phyloP scores from a whole-genome alignment of 2,113 vertebrate genomes.

The Lasiurus borealis region DNA sequence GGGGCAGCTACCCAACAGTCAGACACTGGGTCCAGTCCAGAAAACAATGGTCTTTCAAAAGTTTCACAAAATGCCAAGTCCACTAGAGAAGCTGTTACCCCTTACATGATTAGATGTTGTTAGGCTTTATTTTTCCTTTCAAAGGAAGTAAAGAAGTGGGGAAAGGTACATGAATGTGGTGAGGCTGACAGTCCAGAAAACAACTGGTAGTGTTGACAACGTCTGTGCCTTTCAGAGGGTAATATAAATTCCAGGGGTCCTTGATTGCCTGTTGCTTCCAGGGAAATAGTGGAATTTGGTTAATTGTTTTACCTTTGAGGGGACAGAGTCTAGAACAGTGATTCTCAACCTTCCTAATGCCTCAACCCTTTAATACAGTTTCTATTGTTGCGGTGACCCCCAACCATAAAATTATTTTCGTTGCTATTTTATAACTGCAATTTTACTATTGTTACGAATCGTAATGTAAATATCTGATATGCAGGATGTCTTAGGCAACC shows the following conservation, averaged over 20 bases:
- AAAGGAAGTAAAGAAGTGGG: not conserved
- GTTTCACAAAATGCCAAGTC: conserved; percentile 36
- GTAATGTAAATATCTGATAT: no score
- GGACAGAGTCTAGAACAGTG: no score
- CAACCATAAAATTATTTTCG: no score
- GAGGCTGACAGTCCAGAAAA: not conserved
- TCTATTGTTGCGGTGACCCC: no score
- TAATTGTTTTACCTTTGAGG: conserved; percentile 40
- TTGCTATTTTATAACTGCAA: no score
- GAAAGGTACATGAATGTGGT: not conserved
- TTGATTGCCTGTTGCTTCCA: not conserved
- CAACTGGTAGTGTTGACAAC: not conserved
- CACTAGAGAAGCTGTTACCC: not conserved
- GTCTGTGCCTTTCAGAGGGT: not conserved
- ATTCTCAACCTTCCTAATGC: no score
- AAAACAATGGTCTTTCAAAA: not conserved
- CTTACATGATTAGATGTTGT: not conserved
- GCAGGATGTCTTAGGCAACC: no score
- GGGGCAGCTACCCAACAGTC: not conserved
- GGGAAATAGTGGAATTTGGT: conserved; percentile 12
- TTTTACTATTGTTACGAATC: no score
- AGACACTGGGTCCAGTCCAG: not conserved
- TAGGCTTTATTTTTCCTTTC: conserved; percentile 13
- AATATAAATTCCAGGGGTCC: not conserved
- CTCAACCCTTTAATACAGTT: no score